Conservation (phyloP, 2,888 invertebrate species). For the Atherix ibis region DNA sequence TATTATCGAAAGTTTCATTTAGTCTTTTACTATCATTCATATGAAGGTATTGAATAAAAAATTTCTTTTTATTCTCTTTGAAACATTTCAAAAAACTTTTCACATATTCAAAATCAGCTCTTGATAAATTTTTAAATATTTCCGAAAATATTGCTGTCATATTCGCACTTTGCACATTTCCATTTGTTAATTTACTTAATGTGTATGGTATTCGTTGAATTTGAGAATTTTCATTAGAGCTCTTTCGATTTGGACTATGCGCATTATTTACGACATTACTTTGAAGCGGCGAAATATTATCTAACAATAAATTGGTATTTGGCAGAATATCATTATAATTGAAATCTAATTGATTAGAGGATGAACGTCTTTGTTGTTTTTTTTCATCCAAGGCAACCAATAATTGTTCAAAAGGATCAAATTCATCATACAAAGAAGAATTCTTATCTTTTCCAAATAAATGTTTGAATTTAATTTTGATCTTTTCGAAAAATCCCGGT, state of each 20-base stretch:
- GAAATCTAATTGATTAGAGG: slow-evolving; percentile 1
- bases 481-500: background rate
- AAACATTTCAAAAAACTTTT: slow-evolving; percentile 6
- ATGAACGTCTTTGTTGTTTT: background rate
- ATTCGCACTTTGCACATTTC: background rate
- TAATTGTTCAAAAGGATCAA: background rate
- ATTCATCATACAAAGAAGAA: background rate
- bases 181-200: background rate
- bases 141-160: background rate
- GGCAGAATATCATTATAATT: slow-evolving; percentile 2
- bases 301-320: background rate
- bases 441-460: slow-evolving; percentile 1
- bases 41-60: too few species aligned
- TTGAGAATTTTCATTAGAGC: too few species aligned
- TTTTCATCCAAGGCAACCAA: too few species aligned
- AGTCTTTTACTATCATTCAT: too few species aligned
- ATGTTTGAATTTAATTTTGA: slow-evolving; percentile 3
- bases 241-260: too few species aligned
- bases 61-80: slow-evolving; percentile 6
- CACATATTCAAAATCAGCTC: slow-evolving; percentile 5
- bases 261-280: too few species aligned
- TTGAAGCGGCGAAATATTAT: too few species aligned
- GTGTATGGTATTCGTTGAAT: too few species aligned
- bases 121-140: slow-evolving; percentile 5
- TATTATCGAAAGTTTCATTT: too few species aligned